Base-by-base conservation (phyloP, 2,797 vertebrate species). In the Perodicticus potto region DNA sequence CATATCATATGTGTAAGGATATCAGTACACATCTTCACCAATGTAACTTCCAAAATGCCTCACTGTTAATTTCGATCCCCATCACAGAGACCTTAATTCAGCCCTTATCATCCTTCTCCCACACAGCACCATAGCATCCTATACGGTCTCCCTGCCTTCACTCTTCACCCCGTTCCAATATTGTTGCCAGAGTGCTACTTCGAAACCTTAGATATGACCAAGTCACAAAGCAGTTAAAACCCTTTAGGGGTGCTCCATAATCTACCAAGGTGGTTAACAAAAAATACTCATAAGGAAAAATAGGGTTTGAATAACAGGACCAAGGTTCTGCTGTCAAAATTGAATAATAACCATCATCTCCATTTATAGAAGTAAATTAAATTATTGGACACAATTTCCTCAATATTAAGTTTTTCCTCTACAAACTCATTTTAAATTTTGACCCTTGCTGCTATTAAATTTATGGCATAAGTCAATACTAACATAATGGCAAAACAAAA, bases 401-500 rank as follows among this genome's bases (percentile, higher is more conserved):
- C 22, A 53, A 19, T 25, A 63, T 73, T 78, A 70, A 77, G 53
- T 34, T 81, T 85, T 69, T 40, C 27, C 29, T 53, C 67, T 12
- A 73, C 40, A 86, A 85, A 72, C 22, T 13, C 59, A 67, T 81
- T 8, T 81, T 67, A 67, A 74, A 74, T 4, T 82, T 76, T 93
- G 76, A 70, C 23, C 20, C 34, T 27, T 70, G 61, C 16, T 91
- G 61, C 70, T 82, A 53, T 53, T 53, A 14, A 14, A 53, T 73
- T 69, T 70, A 29, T 67, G 16, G 49, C 40, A 5, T 9, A 43
- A 61, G 29, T 57, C 49, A 86, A 74, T 32, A 63, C 17, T 82
- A 69, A 92, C 69, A 76, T 80, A 82, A 89, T n/a, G 10, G 34
- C 59, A 92, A 92, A 88, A 81, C 14, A 92, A 86, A 78, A 29